These are phyloP conservation scores for Pleuronectes platessa DNA, from an alignment of 2,113 vertebrate genomes.

Conservation along the genomic window DNA sequence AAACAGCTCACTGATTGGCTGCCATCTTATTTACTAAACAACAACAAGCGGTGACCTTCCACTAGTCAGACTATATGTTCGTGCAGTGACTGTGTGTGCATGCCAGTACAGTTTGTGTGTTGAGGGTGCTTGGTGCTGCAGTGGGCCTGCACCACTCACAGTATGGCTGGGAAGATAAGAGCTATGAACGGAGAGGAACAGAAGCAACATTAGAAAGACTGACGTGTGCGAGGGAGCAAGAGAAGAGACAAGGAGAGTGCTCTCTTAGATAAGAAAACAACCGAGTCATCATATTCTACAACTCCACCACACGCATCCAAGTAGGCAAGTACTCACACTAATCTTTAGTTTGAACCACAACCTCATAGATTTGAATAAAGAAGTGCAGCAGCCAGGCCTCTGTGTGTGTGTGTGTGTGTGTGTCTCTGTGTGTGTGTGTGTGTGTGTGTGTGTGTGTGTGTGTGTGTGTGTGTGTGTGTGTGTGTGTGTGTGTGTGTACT, in stretches of 20 bases:
- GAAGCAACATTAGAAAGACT: slow-evolving; percentile 30
- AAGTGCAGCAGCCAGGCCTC: background rate
- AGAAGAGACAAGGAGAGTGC: slow-evolving; percentile 5
- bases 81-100: too few species aligned
- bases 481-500: background rate
- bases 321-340: background rate
- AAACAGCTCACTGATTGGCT: slow-evolving; percentile 43
- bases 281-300: too few species aligned
- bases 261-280: slow-evolving; percentile 5
- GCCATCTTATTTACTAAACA: slow-evolving; percentile 40
- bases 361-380: too few species aligned
- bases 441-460: fast-evolving
- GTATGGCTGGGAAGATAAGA: slow-evolving; percentile 57
- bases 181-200: slow-evolving; percentile 26
- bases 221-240: background rate
- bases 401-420: background rate
- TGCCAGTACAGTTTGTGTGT: background rate
- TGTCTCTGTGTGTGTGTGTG: background rate
- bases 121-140: slow-evolving; percentile 6
- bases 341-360: background rate
- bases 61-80: slow-evolving; percentile 20
- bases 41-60: slow-evolving; percentile 57
- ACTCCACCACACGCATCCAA: too few species aligned
- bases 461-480: background rate
- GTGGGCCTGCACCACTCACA: slow-evolving; percentile 29